phyloP scores from a whole-genome alignment of 1,140 invertebrate genomes.

The Eubasilissa regina region DNA sequence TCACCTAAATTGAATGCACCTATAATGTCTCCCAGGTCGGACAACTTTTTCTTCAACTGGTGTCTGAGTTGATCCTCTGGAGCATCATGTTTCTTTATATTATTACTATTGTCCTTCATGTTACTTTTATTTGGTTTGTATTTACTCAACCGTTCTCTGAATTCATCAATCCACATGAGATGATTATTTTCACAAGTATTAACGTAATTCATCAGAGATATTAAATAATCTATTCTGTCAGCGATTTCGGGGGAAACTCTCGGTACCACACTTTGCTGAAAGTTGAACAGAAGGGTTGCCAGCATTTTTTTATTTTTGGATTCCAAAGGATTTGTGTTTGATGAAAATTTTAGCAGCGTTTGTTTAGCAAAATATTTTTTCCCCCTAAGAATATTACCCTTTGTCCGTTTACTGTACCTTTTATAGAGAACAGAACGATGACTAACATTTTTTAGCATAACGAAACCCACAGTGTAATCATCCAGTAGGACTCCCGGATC shows the following conservation, averaged over 20 bases:
- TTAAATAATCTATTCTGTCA: neutral
- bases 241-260: neutral
- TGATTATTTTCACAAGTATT: neutral
- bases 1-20: neutral
- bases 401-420: too few relatives aligned
- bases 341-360: too few relatives aligned
- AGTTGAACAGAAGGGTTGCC: neutral
- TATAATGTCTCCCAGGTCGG: neutral
- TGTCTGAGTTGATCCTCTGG: neutral
- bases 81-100: neutral
- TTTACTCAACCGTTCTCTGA: neutral
- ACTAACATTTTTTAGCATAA: too few relatives aligned
- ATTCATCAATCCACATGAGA: constrained; percentile 4
- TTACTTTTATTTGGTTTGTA: neutral
- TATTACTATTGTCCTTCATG: neutral
- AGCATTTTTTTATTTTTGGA: neutral
- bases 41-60: neutral
- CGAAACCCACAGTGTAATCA: neutral
- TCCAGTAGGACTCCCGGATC: neutral
- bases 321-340: neutral
- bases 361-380: too few relatives aligned
- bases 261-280: neutral
- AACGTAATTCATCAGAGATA: neutral
- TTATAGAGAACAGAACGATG: too few relatives aligned
- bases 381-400: too few relatives aligned